Evolutionary conservation across 2,888 invertebrate genomes (phyloP).

Genomic region (Metalampra italica): DNA sequence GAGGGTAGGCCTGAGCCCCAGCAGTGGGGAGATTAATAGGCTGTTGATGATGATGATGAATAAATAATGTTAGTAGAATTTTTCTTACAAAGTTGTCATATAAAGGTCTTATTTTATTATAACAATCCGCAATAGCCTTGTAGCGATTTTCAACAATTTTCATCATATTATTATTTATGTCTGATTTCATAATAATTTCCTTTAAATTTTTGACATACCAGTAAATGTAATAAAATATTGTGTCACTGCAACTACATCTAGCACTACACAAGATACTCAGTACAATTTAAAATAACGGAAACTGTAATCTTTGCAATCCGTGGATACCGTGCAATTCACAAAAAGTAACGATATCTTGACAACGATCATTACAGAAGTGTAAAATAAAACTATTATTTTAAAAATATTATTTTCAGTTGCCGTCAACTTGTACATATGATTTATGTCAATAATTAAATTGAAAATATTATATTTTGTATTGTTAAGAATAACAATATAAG

Average conservation of each 20-base stretch:
- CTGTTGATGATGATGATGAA: neutral
- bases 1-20: too few relatives aligned
- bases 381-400: slow-evolving; percentile 1
- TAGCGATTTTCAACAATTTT: neutral
- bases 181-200: neutral
- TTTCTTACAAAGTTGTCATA: neutral
- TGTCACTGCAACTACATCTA: neutral
- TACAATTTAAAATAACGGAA: neutral
- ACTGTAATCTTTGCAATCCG: neutral
- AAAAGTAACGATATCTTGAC: neutral
- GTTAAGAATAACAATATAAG: slow-evolving; percentile 1
- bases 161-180: neutral
- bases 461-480: slow-evolving; percentile 2
- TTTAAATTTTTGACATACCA: neutral
- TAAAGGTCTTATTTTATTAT: neutral
- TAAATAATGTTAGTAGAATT: neutral
- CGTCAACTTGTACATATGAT: slow-evolving; percentile 1
- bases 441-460: slow-evolving; percentile 6
- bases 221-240: neutral
- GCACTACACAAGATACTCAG: neutral
- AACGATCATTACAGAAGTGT: neutral
- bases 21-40: neutral
- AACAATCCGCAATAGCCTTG: neutral
- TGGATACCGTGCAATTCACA: neutral
- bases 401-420: neutral